Percentiles rank a stretch among this genome's conserved stretches.
These are phyloP conservation scores for Acronicta aceris DNA, from an alignment of 2,888 invertebrate species.

Conservation along the genomic window DNA sequence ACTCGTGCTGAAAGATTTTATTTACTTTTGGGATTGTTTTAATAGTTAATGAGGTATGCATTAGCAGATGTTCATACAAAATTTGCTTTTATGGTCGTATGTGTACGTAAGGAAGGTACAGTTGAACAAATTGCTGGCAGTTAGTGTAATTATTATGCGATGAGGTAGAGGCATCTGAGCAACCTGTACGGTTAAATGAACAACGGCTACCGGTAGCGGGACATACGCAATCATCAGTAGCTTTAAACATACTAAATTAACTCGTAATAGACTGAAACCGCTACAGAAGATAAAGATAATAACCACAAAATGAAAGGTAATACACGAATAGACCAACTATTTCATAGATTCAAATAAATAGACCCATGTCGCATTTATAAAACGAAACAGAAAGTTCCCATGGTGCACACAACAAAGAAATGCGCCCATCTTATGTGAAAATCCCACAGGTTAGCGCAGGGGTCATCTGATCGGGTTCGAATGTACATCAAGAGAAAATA, in stretches of 20 bases:
- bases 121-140: constrained; percentile 67
- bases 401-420: constrained; percentile 53
- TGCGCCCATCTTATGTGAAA: constrained; percentile 65
- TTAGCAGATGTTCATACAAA: constrained; percentile 18
- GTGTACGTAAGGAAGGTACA: constrained; percentile 53
- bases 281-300: constrained; percentile 56
- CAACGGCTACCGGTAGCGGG: constrained; percentile 69
- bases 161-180: constrained; percentile 66
- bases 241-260: constrained; percentile 62
- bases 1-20: too few relatives aligned
- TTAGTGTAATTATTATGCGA: constrained; percentile 72
- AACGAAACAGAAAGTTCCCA: constrained; percentile 57
- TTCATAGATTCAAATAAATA: constrained; percentile 28
- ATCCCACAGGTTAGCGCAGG: constrained; percentile 71
- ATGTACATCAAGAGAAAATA: constrained; percentile 82
- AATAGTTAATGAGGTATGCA: not conserved
- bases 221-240: constrained; percentile 71
- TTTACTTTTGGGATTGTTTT: constrained; percentile 3
- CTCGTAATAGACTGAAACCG: constrained; percentile 62
- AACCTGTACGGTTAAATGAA: constrained; percentile 66
- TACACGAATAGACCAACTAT: constrained; percentile 20
- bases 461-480: constrained; percentile 81
- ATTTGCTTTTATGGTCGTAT: constrained; percentile 43
- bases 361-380: constrained; percentile 17
- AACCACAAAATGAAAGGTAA: constrained; percentile 35